These are phyloP conservation scores for Salmo trutta DNA, from an alignment of 2,797 vertebrate genomes.

Conservation along the genomic window DNA sequence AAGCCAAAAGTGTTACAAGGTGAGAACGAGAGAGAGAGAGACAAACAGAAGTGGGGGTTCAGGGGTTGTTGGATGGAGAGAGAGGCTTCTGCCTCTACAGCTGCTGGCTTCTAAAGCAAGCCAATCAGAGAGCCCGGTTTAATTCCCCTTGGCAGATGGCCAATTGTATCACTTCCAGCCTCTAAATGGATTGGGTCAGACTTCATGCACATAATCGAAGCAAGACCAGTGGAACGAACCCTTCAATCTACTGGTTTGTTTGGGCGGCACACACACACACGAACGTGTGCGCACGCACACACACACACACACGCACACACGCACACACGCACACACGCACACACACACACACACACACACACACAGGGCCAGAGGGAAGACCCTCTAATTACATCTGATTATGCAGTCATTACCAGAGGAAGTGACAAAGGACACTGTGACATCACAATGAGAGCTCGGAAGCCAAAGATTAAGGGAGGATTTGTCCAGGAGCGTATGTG, in stretches of 20 bases:
- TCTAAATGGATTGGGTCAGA: constrained; percentile 16
- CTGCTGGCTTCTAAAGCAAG: constrained; percentile 6
- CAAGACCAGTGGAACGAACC: neutral
- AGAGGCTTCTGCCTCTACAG: neutral
- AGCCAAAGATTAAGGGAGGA: neutral
- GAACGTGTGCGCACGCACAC: neutral
- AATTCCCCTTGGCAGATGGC: constrained; percentile 21
- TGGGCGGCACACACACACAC: neutral
- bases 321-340: neutral
- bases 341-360: neutral
- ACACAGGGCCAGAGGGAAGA: neutral
- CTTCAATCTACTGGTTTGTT: neutral
- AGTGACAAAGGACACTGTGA: neutral
- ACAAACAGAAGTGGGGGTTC: neutral
- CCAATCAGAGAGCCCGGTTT: constrained; percentile 27
- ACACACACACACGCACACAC: neutral
- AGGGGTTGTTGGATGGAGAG: neutral
- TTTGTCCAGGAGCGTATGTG: neutral
- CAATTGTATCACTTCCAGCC: constrained; percentile 23
- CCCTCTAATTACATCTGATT: neutral
- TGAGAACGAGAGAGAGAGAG: neutral
- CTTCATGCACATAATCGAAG: constrained; percentile 5
- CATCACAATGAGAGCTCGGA: neutral
- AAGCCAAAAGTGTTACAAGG: too few relatives aligned
- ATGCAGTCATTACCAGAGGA: neutral